phyloP scores from a whole-genome alignment of 2,888 invertebrate species.

The Drosophila mayaguana region DNA sequence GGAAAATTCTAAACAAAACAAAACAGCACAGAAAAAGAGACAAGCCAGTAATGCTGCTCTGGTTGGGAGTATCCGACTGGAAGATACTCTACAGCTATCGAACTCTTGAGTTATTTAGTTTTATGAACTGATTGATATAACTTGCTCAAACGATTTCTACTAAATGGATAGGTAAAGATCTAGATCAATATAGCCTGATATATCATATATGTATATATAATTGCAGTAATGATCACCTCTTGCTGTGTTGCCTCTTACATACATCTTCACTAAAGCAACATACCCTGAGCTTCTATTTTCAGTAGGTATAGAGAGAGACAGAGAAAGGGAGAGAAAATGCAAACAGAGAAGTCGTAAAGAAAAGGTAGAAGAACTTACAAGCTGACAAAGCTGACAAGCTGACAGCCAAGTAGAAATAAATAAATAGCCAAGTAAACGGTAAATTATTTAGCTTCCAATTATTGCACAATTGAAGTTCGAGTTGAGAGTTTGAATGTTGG shows the following conservation, averaged over 20 bases:
- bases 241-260: not conserved
- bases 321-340: slow-evolving; percentile 5
- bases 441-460: slow-evolving; percentile 43
- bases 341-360: slow-evolving; percentile 18
- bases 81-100: not conserved
- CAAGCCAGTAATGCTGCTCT: not conserved
- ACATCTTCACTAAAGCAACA: not conserved
- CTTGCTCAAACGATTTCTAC: too few species aligned
- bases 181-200: not conserved
- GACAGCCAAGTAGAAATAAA: slow-evolving; percentile 47
- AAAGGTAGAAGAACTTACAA: slow-evolving; percentile 35
- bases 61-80: not conserved
- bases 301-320: not conserved
- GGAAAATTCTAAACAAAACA: slow-evolving; percentile 62
- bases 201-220: not conserved
- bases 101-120: too few species aligned
- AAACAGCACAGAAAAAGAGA: slow-evolving; percentile 24
- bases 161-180: too few species aligned
- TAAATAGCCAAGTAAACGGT: slow-evolving; percentile 62
- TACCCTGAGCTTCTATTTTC: not conserved
- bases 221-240: too few species aligned
- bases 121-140: too few species aligned
- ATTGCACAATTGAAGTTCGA: slow-evolving; percentile 52
- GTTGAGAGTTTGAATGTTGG: slow-evolving; percentile 19
- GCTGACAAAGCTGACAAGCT: slow-evolving; percentile 33